A percentile compares a stretch with the other conserved stretches of the same genome.
Evolutionary conservation across 2,888 invertebrate species (phyloP).

Genomic region (Hartigia nigra): DNA sequence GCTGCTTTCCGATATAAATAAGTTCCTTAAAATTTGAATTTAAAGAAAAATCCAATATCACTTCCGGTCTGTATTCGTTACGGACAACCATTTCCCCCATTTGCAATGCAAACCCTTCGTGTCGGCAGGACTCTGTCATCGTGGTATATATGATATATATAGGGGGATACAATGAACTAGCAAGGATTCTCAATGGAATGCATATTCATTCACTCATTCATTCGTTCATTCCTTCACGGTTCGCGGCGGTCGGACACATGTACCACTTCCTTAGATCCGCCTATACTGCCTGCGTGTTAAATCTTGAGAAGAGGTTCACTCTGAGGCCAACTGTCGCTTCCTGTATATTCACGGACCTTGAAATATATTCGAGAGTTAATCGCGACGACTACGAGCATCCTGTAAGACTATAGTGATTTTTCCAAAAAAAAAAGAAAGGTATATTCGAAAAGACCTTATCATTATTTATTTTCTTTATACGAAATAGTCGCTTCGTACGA

Average conservation of each 20-base stretch:
- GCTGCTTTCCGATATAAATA: no score
- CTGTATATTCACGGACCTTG: constrained; percentile 52
- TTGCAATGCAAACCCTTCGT: not conserved
- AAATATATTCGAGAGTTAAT: constrained; percentile 47
- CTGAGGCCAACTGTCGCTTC: constrained; percentile 56
- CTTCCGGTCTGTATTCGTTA: no score
- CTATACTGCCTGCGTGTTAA: constrained; percentile 43
- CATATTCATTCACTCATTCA: constrained; percentile 39
- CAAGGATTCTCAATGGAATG: constrained; percentile 40
- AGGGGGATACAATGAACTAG: constrained; percentile 9
- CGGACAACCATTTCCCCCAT: no score
- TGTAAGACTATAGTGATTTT: no score
- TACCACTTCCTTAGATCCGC: constrained; percentile 32
- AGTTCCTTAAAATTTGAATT: no score
- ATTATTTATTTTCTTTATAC: no score
- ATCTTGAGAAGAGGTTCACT: constrained; percentile 37
- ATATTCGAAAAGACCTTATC: no score
- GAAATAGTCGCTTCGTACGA: no score
- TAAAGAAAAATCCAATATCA: no score
- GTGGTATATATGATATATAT: no score
- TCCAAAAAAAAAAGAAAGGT: no score
- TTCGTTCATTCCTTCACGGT: constrained; percentile 41
- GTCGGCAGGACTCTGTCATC: not conserved
- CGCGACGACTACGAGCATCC: no score
- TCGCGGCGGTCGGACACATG: constrained; percentile 32